Evolutionary conservation across 2,888 invertebrate genomes (phyloP).

Genomic region (Saturnia pavonia): DNA sequence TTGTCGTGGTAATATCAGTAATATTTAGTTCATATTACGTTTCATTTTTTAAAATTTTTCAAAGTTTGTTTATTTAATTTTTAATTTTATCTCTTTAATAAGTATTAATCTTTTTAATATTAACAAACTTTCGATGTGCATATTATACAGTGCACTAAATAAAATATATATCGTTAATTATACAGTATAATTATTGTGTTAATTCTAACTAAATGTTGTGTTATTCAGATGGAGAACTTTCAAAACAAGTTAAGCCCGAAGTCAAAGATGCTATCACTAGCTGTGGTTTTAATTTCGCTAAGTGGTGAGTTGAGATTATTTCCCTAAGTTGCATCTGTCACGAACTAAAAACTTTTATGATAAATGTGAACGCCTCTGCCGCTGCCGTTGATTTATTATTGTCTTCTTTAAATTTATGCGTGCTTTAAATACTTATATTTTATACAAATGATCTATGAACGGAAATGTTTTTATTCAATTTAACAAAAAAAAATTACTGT

Average conservation of each 20-base stretch:
- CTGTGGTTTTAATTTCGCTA: conserved; percentile 62
- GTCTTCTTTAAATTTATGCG: conserved; percentile 19
- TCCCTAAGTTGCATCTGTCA: conserved; percentile 45
- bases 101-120: background rate
- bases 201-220: conserved; percentile 31
- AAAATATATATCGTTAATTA: background rate
- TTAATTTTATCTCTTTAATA: background rate
- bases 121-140: background rate
- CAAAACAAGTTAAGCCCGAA: conserved; percentile 22
- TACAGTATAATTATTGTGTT: background rate
- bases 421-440: background rate
- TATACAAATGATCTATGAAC: too few relatives aligned
- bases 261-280: conserved; percentile 44
- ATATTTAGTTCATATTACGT: background rate
- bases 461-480: too few relatives aligned
- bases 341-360: conserved; percentile 46
- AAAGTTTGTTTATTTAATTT: background rate
- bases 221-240: conserved; percentile 51
- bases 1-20: background rate
- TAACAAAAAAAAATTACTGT: too few relatives aligned
- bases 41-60: background rate
- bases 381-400: conserved; percentile 32
- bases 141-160: background rate
- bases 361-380: conserved; percentile 40
- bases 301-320: conserved; percentile 67